These are phyloP conservation scores for Zapornia atra DNA, from an alignment of 2,113 vertebrate genomes.

Conservation along the genomic window DNA sequence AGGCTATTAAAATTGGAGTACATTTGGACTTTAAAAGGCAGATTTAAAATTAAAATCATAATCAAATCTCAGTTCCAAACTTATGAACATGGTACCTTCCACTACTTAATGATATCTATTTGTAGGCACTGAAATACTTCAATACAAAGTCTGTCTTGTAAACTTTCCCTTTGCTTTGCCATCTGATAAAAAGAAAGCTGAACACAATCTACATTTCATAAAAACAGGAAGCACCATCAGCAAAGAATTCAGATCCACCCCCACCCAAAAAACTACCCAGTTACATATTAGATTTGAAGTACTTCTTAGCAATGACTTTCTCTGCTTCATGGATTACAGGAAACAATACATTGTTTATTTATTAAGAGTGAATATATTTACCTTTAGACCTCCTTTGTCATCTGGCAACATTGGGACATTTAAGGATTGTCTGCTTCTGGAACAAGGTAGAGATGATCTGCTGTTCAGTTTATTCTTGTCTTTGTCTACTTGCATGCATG, in stretches of 20 bases:
- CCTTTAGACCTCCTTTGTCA: slow-evolving; percentile 94
- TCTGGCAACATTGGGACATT: slow-evolving; percentile 85
- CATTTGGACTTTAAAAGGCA: neutral
- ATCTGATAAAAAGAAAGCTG: neutral
- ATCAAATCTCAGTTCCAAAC: neutral
- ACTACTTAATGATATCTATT: neutral
- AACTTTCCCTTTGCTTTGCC: neutral
- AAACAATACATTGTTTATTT: neutral
- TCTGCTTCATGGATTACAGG: neutral
- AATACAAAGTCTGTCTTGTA: neutral
- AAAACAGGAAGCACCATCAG: neutral
- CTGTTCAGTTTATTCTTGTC: slow-evolving; percentile 85
- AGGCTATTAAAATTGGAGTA: neutral
- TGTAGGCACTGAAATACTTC: neutral
- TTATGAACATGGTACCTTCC: neutral
- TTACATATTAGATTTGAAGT: neutral
- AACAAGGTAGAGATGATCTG: slow-evolving; percentile 70
- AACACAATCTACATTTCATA: rapidly evolving
- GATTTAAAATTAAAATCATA: neutral
- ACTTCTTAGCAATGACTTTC: neutral
- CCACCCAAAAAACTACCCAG: neutral
- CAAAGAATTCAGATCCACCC: neutral
- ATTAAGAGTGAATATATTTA: slow-evolving; percentile 49
- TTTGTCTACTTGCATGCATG: slow-evolving; percentile 95
- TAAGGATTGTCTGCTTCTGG: slow-evolving; percentile 83